phyloP scores from a whole-genome alignment of 2,797 vertebrate genomes.

The Melanotaenia parkinsoni region DNA sequence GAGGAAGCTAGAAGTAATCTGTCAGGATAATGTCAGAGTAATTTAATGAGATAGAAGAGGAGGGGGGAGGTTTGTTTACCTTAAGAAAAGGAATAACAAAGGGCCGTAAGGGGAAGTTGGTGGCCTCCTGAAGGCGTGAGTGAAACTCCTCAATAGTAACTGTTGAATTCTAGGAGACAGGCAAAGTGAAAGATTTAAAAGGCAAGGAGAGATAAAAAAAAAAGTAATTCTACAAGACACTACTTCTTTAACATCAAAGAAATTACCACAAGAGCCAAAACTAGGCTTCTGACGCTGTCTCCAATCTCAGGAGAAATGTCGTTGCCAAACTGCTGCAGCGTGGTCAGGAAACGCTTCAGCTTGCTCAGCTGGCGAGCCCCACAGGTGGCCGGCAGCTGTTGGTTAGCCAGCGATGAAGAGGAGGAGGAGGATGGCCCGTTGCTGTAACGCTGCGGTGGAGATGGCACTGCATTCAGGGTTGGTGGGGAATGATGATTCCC shows the following conservation, averaged over 20 bases:
- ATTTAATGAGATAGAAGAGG: conserved; percentile 7
- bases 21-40: conserved; percentile 29
- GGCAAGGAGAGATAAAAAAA: neutral
- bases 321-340: conserved; percentile 98
- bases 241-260: neutral
- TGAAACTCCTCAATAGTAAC: conserved; percentile 99
- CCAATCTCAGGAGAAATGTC: conserved; percentile 99
- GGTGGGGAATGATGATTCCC: conserved; percentile 97
- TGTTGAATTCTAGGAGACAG: conserved; percentile 90
- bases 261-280: conserved; percentile 94
- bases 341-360: conserved; percentile 98
- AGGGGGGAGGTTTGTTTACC: conserved; percentile 78
- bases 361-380: conserved; percentile 98
- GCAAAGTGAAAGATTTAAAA: conserved; percentile 4
- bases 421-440: conserved; percentile 97
- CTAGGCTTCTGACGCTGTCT: conserved; percentile 95
- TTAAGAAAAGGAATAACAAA: conserved; percentile 98
- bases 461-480: conserved; percentile 93
- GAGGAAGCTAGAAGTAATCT: conserved; percentile 33
- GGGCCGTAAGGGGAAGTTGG: conserved; percentile 95
- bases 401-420: conserved; percentile 96
- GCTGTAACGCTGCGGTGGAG: conserved; percentile 96
- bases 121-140: conserved; percentile 96
- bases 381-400: conserved; percentile 97
- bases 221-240: neutral